Evolutionary conservation across 1,140 invertebrate species (phyloP), one percentile per base, ranked within the genome.

Genomic region (Eurosta solidaginis): DNA sequence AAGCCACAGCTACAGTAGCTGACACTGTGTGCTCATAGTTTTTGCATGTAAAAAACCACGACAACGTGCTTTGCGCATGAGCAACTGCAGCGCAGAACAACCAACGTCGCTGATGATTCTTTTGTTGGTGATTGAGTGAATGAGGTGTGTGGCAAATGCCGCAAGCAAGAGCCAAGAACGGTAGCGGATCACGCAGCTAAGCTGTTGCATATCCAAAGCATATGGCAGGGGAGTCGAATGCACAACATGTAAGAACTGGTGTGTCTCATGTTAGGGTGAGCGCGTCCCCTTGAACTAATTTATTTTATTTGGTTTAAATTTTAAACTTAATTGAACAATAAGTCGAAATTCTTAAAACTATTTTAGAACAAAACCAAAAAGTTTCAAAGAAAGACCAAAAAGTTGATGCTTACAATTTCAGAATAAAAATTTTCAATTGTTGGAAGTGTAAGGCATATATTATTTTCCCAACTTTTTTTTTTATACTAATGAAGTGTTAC

Each of bases 141-240:
- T n/a, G 54, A 10, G 12, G 50, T 27, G 20, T 54, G 50, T 22
- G 54, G 27, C 54, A 7, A 59, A 59, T 33, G 54, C 12, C 12
- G 27, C 54, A 59, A 59, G 29, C 14, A 59, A 17, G 3, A 27
- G n/a, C 54, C 14, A 59, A 17, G 3, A 27, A 36, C 54, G 27
- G 54, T 59, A 59, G 54, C 54, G 54, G 54, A 59, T n/a, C 54
- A 14, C 17, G 27, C 54, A 59, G 54, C 54, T 59, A 59, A 17
- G 54, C 3, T 59, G 54, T 59, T 59, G 54, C 54, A 59, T 10
- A 59, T 59, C 27, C 54, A 33, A 59, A 59, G n/a, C 54, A 59
- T 29, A 59, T 59, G 54, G 14, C 54, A 33, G 14, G 27, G 27
- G 54, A 59, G 27, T 29, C 10, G 54, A 59, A 59, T 59, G 29